phyloP scores from a whole-genome alignment of 2,888 invertebrate species.

The Petrolisthes manimaculis region DNA sequence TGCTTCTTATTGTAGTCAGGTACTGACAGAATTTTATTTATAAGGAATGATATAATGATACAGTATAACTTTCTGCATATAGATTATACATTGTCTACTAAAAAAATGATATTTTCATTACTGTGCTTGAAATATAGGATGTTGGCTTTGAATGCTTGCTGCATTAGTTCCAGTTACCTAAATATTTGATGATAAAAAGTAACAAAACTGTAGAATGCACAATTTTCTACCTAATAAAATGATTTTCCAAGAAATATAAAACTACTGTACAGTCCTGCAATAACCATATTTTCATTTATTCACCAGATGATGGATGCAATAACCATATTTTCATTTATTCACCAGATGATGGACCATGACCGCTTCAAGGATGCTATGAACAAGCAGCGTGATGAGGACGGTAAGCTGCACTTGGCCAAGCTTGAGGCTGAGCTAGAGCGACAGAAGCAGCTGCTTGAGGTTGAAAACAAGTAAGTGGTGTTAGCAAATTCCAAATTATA shows the following conservation, averaged over 20 bases:
- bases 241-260: not conserved
- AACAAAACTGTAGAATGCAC: too few species aligned
- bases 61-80: too few species aligned
- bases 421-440: slow-evolving; percentile 80
- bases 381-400: slow-evolving; percentile 75
- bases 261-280: not conserved
- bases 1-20: too few species aligned
- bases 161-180: too few species aligned
- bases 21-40: too few species aligned
- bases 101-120: too few species aligned
- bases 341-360: slow-evolving; percentile 75
- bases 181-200: too few species aligned
- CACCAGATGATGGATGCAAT: slow-evolving; percentile 73
- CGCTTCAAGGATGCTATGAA: slow-evolving; percentile 78
- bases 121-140: too few species aligned
- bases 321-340: not conserved
- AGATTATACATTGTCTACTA: too few species aligned
- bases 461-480: slow-evolving; percentile 76
- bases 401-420: slow-evolving; percentile 72
- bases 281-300: not conserved
- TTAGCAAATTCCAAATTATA: not conserved
- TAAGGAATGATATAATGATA: too few species aligned
- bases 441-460: slow-evolving; percentile 77
- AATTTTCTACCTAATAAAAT: not conserved
- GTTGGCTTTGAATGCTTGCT: too few species aligned